Evolutionary conservation across 2,113 vertebrate genomes (phyloP), one percentile per base, ranked within the genome.

Genomic region (Percopsis transmontana): DNA sequence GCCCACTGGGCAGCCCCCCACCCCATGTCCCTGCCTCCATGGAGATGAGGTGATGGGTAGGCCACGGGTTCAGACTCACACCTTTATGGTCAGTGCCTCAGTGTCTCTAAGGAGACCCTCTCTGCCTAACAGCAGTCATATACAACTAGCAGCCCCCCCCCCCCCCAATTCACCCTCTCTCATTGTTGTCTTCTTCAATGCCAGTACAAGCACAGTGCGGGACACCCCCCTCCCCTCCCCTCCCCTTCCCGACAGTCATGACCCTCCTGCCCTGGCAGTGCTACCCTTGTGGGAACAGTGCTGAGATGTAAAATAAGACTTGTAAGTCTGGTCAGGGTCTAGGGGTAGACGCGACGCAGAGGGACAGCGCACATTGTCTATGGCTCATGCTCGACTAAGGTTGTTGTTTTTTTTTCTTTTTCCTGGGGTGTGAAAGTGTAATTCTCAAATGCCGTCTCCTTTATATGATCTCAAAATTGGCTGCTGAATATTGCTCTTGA

Each of bases 71-170:
- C 89, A 86, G 90, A 88, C 92, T 95, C 89, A 91, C 91, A 92
- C 91, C 92, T 95, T 91, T 88, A 87, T 91, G 92, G 92, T 94
- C 91, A 93, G 89, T 89, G 87, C 84, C 90, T 93, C 92, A 75
- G 84, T 61, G 87, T 92, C 92, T 93, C 94, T 5, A 52, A 87
- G 83, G 89, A 81, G 75, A 72, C 63, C 41, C 62, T 42, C 44
- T 38, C 65, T 70, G 71, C 52, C 77, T 61, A 75, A 79, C 79
- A 79, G 68, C 74, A 77, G 70, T 77, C 45, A 61, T 65, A 73
- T 66, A 65, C 78, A 73, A 71, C 76, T 76, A 68, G 58, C 51
- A 62, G 71, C 33, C 18, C 24, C 38, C 65, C 71, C 64, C 59
- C 40, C 72, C 73, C 80, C 73, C 66, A 67, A 65, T 80, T 81